A percentile compares a stretch with the other conserved stretches of the same genome.
Evolutionary conservation across 2,888 invertebrate species (phyloP).

Genomic region (Nemapogon koenigi): DNA sequence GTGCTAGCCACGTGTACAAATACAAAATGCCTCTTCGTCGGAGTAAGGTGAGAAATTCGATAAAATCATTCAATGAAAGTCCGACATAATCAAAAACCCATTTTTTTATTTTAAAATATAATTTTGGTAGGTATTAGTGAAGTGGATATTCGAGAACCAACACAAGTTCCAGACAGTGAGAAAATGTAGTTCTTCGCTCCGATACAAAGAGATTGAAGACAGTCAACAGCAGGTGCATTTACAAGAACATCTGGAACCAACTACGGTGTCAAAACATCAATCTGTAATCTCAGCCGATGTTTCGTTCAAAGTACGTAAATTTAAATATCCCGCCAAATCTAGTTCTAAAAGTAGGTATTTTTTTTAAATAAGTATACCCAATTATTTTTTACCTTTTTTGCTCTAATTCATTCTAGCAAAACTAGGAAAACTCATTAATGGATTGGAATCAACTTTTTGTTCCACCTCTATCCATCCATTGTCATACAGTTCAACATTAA

Average conservation of each 20-base stretch:
- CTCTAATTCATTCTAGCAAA: too few species aligned
- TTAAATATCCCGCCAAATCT: too few species aligned
- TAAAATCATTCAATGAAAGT: neutral
- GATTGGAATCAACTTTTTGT: too few species aligned
- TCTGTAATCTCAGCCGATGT: slow-evolving; percentile 41
- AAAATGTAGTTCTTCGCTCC: slow-evolving; percentile 61
- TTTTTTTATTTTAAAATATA: neutral
- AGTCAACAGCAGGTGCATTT: slow-evolving; percentile 20
- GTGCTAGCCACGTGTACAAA: slow-evolving; percentile 12
- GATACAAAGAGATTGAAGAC: slow-evolving; percentile 57
- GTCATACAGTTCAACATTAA: too few species aligned
- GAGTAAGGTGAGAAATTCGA: slow-evolving; percentile 37
- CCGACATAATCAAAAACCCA: neutral
- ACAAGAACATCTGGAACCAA: slow-evolving; percentile 23
- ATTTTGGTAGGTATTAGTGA: slow-evolving; percentile 57
- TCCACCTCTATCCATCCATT: too few species aligned
- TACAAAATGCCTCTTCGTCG: slow-evolving; percentile 53
- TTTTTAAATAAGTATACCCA: too few species aligned
- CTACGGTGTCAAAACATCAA: slow-evolving; percentile 23
- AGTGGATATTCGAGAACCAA: slow-evolving; percentile 74
- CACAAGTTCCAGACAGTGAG: slow-evolving; percentile 71
- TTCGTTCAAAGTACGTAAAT: slow-evolving; percentile 65
- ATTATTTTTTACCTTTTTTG: too few species aligned
- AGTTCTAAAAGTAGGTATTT: too few species aligned
- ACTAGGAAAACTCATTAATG: too few species aligned